Evolutionary conservation across 2,888 invertebrate species (phyloP), one percentile per base, ranked within the genome.

Genomic region (Drosophila mimica): DNA sequence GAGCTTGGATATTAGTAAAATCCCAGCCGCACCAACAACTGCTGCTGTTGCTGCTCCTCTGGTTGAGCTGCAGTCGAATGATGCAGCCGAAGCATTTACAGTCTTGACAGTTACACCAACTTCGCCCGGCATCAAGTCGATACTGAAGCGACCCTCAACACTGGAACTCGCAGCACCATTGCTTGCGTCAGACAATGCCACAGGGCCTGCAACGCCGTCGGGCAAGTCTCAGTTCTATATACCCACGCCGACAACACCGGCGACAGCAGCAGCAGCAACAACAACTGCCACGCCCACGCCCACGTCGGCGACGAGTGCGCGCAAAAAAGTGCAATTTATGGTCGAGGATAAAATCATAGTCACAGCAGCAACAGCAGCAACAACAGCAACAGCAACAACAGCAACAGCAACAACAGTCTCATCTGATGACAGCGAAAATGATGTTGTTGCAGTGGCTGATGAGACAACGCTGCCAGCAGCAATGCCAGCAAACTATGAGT

Each of bases 271-370:
- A 36, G 15, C 71, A 58, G 70, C 25, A 38, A 8, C 38, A 25
- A 46, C 67, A n/a, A 43, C 66, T 6, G 34, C 72, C 46, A 82
- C 82, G 61, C 63, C 95, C 95, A 38, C 94, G 95, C 85, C 94
- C 93, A 66, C 84, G 72, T 53, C 71, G 8, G 33, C 71, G 33
- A 28, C 77, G 74, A 79, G 83, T 31, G 94, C 95, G 88, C 94
- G 96, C 89, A 96, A 95, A 94, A 95, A 95, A 89, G 96, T 96
- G 73, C 95, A 96, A 92, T 96, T 96, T 93, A 93, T 95, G 88
- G 96, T 96, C 54, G 95, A 95, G 93, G 95, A 94, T 88, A 95
- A 91, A 88, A 88, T 91, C 84, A 91, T 92, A 81, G 90, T 79
- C 73, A 68, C 73, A 69, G 40, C 34, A 49, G 4, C 58, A 58